Percentiles rank a stretch among this genome's conserved stretches.
phyloP scores from a whole-genome alignment of 1,140 invertebrate genomes.

The Drosophila persimilis region DNA sequence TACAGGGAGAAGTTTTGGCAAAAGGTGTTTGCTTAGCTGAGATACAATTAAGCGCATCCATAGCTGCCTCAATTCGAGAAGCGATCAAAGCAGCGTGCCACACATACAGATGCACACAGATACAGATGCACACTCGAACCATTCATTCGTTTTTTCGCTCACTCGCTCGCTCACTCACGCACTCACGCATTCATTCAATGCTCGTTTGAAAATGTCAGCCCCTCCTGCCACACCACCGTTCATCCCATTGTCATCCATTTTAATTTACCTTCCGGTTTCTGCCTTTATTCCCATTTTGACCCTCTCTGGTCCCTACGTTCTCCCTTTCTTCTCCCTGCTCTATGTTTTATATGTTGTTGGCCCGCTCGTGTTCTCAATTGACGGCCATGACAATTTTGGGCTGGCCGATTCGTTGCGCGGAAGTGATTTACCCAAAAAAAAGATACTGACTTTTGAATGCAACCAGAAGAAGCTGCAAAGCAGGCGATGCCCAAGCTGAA shows the following conservation, averaged over 20 bases:
- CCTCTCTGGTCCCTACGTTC: constrained; percentile 7
- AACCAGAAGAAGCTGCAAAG: constrained; percentile 39
- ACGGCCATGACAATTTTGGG: constrained; percentile 77
- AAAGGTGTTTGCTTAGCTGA: constrained; percentile 72
- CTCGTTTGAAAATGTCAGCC: constrained; percentile 60
- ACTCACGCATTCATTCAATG: constrained; percentile 62
- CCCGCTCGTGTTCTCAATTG: constrained; percentile 64
- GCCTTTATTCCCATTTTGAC: constrained; percentile 51
- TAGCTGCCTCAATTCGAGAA: too few relatives aligned
- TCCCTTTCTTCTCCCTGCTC: not conserved
- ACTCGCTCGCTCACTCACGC: constrained; percentile 10
- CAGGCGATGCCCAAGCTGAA: constrained; percentile 5
- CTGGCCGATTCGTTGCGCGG: constrained; percentile 69
- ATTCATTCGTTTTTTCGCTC: constrained; percentile 21
- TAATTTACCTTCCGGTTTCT: constrained; percentile 79
- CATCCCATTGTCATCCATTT: constrained; percentile 79
- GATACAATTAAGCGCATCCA: constrained; percentile 36
- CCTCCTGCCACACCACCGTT: constrained; percentile 28
- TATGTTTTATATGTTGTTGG: constrained; percentile 9
- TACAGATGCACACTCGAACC: constrained; percentile 16
- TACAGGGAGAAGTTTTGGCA: constrained; percentile 50
- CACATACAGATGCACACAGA: constrained; percentile 32
- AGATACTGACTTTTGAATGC: constrained; percentile 35
- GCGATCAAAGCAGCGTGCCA: constrained; percentile 32
- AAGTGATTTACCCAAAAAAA: constrained; percentile 71